These are phyloP conservation scores for Sparus aurata DNA, from an alignment of 2,797 vertebrate genomes.

Conservation along the genomic window DNA sequence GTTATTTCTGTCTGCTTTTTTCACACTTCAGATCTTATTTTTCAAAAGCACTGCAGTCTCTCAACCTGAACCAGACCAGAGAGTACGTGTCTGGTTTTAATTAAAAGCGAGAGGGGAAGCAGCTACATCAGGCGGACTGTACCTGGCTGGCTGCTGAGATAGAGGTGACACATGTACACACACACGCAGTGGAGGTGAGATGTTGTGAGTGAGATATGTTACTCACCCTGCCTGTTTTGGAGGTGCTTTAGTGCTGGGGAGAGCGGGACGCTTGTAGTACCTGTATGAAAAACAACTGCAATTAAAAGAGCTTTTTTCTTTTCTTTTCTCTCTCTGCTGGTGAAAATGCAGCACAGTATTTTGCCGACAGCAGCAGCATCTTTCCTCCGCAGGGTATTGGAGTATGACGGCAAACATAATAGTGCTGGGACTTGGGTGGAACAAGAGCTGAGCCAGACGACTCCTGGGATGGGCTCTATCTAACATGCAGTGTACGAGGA, in stretches of 20 bases:
- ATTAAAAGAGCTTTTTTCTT: slow-evolving; percentile 84
- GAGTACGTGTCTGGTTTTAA: slow-evolving; percentile 73
- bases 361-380: slow-evolving; percentile 83
- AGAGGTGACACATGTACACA: slow-evolving; percentile 49
- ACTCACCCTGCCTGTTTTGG: slow-evolving; percentile 91
- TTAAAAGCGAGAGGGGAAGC: slow-evolving; percentile 64
- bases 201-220: slow-evolving; percentile 68
- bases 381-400: slow-evolving; percentile 68
- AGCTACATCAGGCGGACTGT: slow-evolving; percentile 41
- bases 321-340: slow-evolving; percentile 61
- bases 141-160: slow-evolving; percentile 60
- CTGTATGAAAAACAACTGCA: slow-evolving; percentile 90
- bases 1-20: slow-evolving; percentile 74
- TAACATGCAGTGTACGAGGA: slow-evolving; percentile 52
- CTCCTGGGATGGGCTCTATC: slow-evolving; percentile 64
- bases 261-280: slow-evolving; percentile 88
- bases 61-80: slow-evolving; percentile 76
- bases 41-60: slow-evolving; percentile 72
- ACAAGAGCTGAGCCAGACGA: slow-evolving; percentile 64
- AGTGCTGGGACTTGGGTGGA: slow-evolving; percentile 71
- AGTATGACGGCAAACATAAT: slow-evolving; percentile 77
- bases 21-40: slow-evolving; percentile 78
- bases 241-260: slow-evolving; percentile 90
- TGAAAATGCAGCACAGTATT: slow-evolving; percentile 85
- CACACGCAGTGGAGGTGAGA: slow-evolving; percentile 47